Conservation (phyloP, 2,797 vertebrate species). For the Myotis daubentonii region DNA sequence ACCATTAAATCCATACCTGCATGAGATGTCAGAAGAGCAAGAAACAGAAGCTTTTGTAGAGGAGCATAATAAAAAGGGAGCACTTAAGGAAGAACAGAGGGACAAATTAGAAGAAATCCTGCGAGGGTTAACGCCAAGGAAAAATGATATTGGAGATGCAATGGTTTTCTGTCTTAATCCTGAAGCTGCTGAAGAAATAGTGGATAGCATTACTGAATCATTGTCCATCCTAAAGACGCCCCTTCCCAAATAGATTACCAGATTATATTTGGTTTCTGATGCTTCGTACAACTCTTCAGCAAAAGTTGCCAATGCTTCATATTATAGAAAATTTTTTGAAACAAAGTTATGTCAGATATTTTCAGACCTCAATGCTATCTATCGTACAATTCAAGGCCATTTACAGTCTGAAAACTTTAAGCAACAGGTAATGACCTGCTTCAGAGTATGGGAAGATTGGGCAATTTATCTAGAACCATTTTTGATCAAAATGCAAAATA, state of each 20-base stretch:
- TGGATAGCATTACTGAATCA: constrained; percentile 97
- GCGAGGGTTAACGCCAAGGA: constrained; percentile 94
- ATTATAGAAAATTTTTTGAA: constrained; percentile 99
- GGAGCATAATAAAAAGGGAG: constrained; percentile 94
- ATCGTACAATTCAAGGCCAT: constrained; percentile 98
- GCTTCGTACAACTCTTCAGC: constrained; percentile 99
- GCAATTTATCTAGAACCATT: constrained; percentile 87
- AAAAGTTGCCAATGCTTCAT: constrained; percentile 98
- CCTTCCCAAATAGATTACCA: constrained; percentile 99
- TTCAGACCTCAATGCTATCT: constrained; percentile 97
- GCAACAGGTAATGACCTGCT: constrained; percentile 99
- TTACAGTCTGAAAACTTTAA: constrained; percentile 99
- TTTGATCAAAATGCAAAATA: constrained; percentile 98
- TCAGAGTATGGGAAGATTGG: constrained; percentile 92
- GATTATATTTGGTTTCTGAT: constrained; percentile 98
- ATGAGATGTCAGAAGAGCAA: constrained; percentile 96
- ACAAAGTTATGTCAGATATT: constrained; percentile 98
- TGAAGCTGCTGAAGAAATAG: constrained; percentile 98
- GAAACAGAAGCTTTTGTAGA: constrained; percentile 95
- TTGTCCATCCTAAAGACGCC: constrained; percentile 98
- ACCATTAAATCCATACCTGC: constrained; percentile 96
- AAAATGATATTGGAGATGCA: constrained; percentile 96
- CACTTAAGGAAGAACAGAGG: constrained; percentile 97
- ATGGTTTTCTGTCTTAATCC: constrained; percentile 99
- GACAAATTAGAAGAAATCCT: constrained; percentile 98